A percentile compares a stretch with the other conserved stretches of the same genome.
Conservation (phyloP, 2,113 vertebrate species). For the Mesembrinibis cayennensis region DNA sequence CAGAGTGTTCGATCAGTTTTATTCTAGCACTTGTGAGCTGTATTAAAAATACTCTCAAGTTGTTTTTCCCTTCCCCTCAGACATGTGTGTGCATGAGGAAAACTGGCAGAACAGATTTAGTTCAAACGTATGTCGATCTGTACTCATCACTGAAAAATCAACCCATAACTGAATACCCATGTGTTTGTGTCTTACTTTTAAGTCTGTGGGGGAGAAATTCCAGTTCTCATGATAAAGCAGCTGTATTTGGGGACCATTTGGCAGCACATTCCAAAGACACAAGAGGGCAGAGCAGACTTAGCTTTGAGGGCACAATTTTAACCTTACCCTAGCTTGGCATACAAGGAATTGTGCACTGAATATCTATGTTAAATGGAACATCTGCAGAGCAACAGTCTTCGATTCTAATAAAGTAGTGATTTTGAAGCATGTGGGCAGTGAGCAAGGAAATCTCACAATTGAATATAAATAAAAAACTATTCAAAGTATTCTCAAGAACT, state of each 20-base stretch:
- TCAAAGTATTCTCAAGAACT: background rate
- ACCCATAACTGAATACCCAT: background rate
- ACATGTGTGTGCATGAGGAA: background rate
- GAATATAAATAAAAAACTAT: background rate
- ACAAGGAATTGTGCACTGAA: background rate
- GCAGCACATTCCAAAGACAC: constrained; percentile 20
- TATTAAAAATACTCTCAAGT: constrained; percentile 1
- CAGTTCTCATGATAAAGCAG: background rate
- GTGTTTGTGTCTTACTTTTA: background rate
- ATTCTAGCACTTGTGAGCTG: background rate
- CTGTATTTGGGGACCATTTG: background rate
- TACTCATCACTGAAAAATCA: background rate
- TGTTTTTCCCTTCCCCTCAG: background rate
- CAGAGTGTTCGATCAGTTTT: background rate
- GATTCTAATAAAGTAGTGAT: background rate
- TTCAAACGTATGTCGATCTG: background rate
- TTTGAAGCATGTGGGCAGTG: background rate
- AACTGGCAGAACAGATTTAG: background rate
- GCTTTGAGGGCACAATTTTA: background rate
- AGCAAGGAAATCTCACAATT: background rate
- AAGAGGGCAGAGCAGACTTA: constrained; percentile 57
- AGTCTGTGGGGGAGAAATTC: background rate
- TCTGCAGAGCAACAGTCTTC: background rate
- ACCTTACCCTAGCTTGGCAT: background rate
- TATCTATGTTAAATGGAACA: background rate